These are phyloP conservation scores for Caenorhabditis briggsae DNA, from an alignment of 1,140 invertebrate species.

Conservation along the genomic window DNA sequence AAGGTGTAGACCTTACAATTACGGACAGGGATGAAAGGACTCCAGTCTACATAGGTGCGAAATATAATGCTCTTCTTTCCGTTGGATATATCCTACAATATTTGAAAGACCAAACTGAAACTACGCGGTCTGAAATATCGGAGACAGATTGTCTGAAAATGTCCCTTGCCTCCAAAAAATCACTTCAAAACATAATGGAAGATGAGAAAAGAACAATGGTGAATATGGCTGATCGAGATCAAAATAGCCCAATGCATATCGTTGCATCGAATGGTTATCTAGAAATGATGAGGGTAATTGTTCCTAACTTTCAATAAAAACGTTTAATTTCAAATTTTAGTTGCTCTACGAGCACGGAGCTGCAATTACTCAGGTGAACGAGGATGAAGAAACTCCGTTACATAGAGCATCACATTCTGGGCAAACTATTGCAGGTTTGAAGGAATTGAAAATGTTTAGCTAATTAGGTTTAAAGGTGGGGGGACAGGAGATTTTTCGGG, in stretches of 20 bases:
- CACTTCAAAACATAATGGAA: conserved; percentile 8
- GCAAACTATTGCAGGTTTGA: conserved; percentile 45
- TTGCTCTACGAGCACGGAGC: conserved; percentile 50
- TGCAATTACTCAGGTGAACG: conserved; percentile 51
- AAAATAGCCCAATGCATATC: conserved; percentile 58
- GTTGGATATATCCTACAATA: conserved; percentile 41
- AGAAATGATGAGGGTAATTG: conserved; percentile 52
- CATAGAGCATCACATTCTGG: conserved; percentile 52
- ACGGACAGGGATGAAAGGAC: conserved; percentile 46
- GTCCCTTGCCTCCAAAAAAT: neutral
- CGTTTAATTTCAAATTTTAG: neutral
- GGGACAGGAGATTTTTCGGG: no score
- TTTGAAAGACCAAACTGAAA: conserved; percentile 1
- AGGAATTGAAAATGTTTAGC: neutral
- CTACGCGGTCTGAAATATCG: neutral
- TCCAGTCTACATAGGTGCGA: conserved; percentile 57
- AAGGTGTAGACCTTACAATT: conserved; percentile 37
- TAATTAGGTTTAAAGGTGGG: neutral
- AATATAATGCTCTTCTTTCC: conserved; percentile 43
- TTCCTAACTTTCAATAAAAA: neutral
- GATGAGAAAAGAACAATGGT: conserved; percentile 54
- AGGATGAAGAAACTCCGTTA: conserved; percentile 59
- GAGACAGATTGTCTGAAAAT: neutral
- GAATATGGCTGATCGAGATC: conserved; percentile 46
- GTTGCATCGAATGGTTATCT: conserved; percentile 61